Conservation (phyloP, 2,113 vertebrate species). For the Ptilonorhynchus violaceus region DNA sequence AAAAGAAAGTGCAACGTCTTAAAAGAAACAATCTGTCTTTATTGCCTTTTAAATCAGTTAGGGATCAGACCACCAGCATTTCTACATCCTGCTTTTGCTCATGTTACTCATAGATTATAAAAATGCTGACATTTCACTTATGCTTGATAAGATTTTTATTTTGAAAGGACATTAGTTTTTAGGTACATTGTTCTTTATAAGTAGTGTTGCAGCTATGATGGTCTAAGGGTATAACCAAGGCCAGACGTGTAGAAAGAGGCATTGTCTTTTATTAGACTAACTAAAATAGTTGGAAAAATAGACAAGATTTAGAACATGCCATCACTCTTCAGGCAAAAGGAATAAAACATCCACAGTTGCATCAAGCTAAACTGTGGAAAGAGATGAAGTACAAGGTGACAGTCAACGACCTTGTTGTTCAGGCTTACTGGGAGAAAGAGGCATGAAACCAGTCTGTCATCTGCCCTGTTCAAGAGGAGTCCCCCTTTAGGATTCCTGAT, state of each 20-base stretch:
- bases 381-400: background rate
- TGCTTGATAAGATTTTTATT: background rate
- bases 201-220: background rate
- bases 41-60: background rate
- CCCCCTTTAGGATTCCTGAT: background rate
- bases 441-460: background rate
- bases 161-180: background rate
- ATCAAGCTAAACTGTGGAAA: background rate
- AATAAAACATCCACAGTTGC: background rate
- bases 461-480: background rate
- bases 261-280: background rate
- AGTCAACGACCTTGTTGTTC: background rate
- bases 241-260: background rate
- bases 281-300: background rate
- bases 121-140: background rate
- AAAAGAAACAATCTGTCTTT: constrained; percentile 8
- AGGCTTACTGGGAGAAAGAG: background rate
- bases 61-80: background rate
- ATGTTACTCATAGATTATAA: background rate
- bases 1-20: background rate
- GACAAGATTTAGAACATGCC: background rate
- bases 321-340: background rate
- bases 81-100: constrained; percentile 12
- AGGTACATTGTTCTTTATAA: background rate
- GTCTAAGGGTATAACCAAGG: background rate